These are phyloP conservation scores for Nesogale talazaci DNA, from an alignment of 2,113 vertebrate species.

Conservation along the genomic window DNA sequence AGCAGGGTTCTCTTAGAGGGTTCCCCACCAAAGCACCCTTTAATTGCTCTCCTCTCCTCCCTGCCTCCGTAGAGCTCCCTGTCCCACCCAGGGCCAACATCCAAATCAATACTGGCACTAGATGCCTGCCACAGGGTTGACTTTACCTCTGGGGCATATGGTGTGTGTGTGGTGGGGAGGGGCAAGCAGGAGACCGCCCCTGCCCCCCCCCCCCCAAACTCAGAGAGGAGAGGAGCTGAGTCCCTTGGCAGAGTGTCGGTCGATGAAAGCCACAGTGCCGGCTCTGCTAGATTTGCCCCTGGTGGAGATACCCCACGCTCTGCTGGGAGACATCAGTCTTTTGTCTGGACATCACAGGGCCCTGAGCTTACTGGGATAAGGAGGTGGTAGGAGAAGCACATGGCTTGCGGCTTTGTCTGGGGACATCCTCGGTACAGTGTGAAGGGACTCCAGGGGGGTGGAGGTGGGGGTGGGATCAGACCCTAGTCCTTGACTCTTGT, in stretches of 20 bases:
- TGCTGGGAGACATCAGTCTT: slow-evolving; percentile 62
- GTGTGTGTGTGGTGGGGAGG: no score
- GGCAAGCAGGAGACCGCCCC: neutral
- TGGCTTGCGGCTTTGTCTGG: neutral
- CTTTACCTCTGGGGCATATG: neutral
- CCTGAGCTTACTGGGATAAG: slow-evolving; percentile 64
- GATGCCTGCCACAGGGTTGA: neutral
- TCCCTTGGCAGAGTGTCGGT: accelerated
- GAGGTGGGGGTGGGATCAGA: no score
- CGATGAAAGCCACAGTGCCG: neutral
- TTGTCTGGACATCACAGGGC: slow-evolving; percentile 66
- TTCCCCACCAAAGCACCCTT: accelerated
- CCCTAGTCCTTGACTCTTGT: no score
- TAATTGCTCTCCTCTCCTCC: neutral
- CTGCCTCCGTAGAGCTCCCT: neutral
- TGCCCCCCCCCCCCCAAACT: no score
- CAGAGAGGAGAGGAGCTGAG: neutral
- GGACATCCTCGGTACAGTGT: neutral
- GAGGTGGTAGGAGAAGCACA: slow-evolving; percentile 10
- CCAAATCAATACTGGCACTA: accelerated
- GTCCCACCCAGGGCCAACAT: neutral
- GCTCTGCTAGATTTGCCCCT: neutral
- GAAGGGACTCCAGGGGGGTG: neutral
- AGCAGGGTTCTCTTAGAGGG: neutral
- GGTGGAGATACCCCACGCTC: slow-evolving; percentile 55